phyloP scores from a whole-genome alignment of 2,113 vertebrate genomes.

The Tragelaphus strepsiceros region DNA sequence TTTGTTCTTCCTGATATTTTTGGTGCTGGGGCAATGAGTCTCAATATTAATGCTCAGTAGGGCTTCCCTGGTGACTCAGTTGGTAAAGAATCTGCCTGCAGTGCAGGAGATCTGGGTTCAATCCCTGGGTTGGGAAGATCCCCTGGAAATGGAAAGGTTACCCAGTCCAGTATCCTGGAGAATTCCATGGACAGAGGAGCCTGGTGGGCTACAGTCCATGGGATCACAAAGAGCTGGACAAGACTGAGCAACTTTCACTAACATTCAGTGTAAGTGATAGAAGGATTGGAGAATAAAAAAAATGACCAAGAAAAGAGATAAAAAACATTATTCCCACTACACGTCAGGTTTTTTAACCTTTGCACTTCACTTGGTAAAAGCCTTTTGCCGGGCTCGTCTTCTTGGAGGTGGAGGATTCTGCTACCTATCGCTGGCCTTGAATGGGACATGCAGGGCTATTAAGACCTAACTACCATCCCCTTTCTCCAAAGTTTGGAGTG shows the following conservation, averaged over 20 bases:
- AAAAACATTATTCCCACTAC: background rate
- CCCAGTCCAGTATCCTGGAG: background rate
- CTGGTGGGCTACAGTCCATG: background rate
- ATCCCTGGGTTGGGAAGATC: background rate
- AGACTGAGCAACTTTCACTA: background rate
- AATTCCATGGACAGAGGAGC: background rate
- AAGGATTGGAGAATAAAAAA: slow-evolving; percentile 2
- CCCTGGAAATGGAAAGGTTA: background rate
- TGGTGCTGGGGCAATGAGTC: background rate
- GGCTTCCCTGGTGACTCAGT: background rate
- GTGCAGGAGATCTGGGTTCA: background rate
- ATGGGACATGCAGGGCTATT: background rate
- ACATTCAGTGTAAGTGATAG: background rate
- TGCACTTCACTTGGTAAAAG: background rate
- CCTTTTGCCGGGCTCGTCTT: background rate
- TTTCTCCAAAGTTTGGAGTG: background rate
- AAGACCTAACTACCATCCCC: background rate
- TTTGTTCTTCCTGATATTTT: background rate
- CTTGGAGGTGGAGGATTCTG: background rate
- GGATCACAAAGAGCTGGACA: background rate
- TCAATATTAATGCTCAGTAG: background rate
- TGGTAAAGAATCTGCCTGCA: background rate
- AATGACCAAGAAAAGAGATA: background rate
- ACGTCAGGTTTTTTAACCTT: background rate
- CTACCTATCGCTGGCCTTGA: background rate